Conservation (phyloP, 2,113 vertebrate species). For the Ameiurus melas region DNA sequence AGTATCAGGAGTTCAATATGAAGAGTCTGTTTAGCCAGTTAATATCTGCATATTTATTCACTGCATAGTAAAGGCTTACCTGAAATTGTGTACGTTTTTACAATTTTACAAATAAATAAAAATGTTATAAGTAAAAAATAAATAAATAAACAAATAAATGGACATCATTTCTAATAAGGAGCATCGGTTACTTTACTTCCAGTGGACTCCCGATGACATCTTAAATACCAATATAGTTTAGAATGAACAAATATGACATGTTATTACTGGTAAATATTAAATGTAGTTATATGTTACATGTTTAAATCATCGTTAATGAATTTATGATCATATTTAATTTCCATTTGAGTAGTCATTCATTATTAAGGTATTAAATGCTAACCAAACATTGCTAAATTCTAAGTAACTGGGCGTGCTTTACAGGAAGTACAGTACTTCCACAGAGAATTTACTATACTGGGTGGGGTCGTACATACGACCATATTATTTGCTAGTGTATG, state of each 20-base stretch:
- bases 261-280: neutral
- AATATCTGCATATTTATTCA: neutral
- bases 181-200: neutral
- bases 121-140: neutral
- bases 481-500: constrained; percentile 1
- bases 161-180: neutral
- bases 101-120: neutral
- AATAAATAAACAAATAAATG: neutral
- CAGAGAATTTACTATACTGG: neutral
- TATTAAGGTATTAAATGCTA: neutral
- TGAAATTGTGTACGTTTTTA: neutral
- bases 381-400: neutral
- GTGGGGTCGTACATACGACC: neutral
- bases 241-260: neutral
- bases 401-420: neutral
- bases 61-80: too few species aligned
- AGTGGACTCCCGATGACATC: neutral
- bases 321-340: neutral
- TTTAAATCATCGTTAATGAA: neutral
- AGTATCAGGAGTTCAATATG: neutral
- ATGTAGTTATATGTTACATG: neutral
- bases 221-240: neutral
- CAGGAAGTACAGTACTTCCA: neutral
- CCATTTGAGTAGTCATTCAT: neutral
- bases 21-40: neutral